Conservation (phyloP, 2,113 vertebrate genomes). For the Sminthopsis crassicaudata region DNA sequence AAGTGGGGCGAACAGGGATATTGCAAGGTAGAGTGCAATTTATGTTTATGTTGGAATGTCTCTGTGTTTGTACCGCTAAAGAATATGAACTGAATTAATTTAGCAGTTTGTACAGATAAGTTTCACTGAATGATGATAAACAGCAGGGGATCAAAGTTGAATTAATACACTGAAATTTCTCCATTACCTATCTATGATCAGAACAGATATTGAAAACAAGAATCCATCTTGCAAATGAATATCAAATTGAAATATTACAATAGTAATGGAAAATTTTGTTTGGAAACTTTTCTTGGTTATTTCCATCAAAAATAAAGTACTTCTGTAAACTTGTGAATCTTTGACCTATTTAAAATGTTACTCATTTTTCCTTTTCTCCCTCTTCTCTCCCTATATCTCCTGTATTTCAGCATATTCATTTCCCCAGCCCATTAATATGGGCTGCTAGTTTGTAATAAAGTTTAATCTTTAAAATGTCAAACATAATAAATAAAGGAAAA, state of each 20-base stretch:
- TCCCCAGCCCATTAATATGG: conserved; percentile 26
- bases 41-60: background rate
- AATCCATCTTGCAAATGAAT: conserved; percentile 4
- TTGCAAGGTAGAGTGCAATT: background rate
- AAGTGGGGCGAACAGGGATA: background rate
- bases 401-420: conserved; percentile 49
- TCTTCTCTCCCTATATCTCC: background rate
- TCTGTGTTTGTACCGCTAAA: background rate
- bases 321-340: background rate
- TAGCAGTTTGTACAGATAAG: conserved; percentile 6
- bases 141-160: background rate
- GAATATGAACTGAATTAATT: background rate
- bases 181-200: conserved; percentile 49
- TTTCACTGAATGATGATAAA: background rate
- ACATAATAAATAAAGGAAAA: conserved; percentile 53
- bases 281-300: background rate
- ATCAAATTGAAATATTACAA: background rate
- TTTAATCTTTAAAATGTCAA: conserved; percentile 65
- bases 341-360: conserved; percentile 36
- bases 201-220: background rate
- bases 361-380: background rate
- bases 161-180: conserved; percentile 45
- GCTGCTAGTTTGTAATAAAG: conserved; percentile 46
- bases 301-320: conserved; percentile 17
- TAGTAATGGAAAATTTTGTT: background rate